Evolutionary conservation across 2,888 invertebrate genomes (phyloP), one percentile per base, ranked within the genome.

Genomic region (Sarcophaga caerulescens): DNA sequence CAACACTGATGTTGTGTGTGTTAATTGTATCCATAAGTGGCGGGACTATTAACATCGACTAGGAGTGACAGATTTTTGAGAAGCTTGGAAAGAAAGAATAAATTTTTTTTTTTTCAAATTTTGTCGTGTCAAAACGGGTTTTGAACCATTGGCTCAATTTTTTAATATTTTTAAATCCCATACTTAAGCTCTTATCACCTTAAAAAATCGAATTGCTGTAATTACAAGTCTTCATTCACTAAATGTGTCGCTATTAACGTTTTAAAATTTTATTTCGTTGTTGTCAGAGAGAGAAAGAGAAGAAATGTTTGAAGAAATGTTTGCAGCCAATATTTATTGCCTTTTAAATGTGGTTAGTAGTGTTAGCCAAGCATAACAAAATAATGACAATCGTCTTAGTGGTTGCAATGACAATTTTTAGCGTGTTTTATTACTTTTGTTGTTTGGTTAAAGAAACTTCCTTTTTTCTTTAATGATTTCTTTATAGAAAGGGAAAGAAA

Each of bases 181-280:
- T 70, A 81, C 71, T 76, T 81, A 70, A 65, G 14, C 69, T 60
- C 52, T 81, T 75, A 81, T 81, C 81, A 62, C 52, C 5, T 47
- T 1, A 17, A 66, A 45, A n/a, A 59, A 80, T 74, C 74, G 69
- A n/a, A 79, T 76, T 52, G 25, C 47, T 66, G 65, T 73, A 70
- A 71, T 62, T 73, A 52, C 17, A 52, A 17, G 25, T 17, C 63
- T 71, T 17, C 59, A 4, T 19, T 81, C 68, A 2, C 35, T 35
- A 75, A 78, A 81, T 76, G 81, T 84, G 84, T 84, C 79, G 71
- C 71, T 63, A 52, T 60, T 81, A 86, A 35, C 0, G 8, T 35
- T 35, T 14, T 21, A 25, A 62, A 69, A 66, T 60, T 69, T 52
- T 78, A 81, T 84, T 84, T 86, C 69, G 3, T 12, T 47, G 44